A percentile compares a stretch with the other conserved stretches of the same genome.
These are phyloP conservation scores for Brachyhypopomus gauderio DNA, from an alignment of 2,113 vertebrate genomes.

Conservation along the genomic window DNA sequence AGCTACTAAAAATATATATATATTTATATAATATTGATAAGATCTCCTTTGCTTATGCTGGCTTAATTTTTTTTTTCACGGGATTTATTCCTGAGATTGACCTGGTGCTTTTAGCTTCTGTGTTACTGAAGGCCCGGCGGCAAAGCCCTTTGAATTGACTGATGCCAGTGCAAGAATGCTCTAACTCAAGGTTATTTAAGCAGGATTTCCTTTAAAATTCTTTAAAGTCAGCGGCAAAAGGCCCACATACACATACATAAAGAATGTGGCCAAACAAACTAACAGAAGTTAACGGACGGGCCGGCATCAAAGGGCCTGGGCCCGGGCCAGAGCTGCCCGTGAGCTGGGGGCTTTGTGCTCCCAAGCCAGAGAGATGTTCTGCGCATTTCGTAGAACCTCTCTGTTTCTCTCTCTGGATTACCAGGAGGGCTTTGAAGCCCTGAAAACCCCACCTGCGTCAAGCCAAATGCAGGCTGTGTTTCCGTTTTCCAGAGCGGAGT, in stretches of 20 bases:
- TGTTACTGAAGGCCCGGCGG: conserved; percentile 71
- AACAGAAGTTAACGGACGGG: conserved; percentile 72
- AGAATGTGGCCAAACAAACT: conserved; percentile 75
- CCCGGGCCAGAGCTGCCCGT: conserved; percentile 64
- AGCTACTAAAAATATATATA: conserved; percentile 50
- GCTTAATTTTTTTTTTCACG: conserved; percentile 55
- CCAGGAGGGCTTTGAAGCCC: conserved; percentile 73
- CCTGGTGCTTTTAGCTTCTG: conserved; percentile 62
- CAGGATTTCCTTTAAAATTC: conserved; percentile 72
- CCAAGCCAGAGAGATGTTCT: conserved; percentile 75
- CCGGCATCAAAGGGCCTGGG: conserved; percentile 74
- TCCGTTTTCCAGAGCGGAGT: conserved; percentile 60
- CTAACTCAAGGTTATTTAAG: conserved; percentile 74
- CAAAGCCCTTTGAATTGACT: conserved; percentile 74
- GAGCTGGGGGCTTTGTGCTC: conserved; percentile 71
- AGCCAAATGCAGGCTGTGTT: conserved; percentile 55
- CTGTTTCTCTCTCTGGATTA: conserved; percentile 68
- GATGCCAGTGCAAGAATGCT: conserved; percentile 69
- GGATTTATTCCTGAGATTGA: conserved; percentile 67
- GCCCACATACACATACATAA: conserved; percentile 76
- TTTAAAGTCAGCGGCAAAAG: conserved; percentile 67
- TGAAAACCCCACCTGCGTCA: conserved; percentile 73
- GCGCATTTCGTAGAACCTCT: conserved; percentile 70
- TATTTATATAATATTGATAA: conserved; percentile 55
- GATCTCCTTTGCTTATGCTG: conserved; percentile 56